Base-by-base conservation (phyloP, 2,113 vertebrate species). In the Cricetomys ansorgei region DNA sequence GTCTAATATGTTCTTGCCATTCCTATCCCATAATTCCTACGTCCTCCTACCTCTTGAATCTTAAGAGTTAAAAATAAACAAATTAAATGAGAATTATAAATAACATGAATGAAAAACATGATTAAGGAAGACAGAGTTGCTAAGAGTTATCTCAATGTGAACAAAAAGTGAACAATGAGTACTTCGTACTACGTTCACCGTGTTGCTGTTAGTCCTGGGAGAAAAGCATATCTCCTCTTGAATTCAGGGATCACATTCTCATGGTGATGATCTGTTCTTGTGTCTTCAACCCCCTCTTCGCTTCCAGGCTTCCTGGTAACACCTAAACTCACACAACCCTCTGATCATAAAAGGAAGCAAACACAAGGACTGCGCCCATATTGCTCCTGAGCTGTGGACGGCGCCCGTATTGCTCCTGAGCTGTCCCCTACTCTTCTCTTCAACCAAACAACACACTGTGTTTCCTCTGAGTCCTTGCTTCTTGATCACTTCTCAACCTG, bases 31-130 rank as follows among this genome's bases (percentile, higher is more conserved):
- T 69, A 53, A 34, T 64, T 84, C 29, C 40, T 57, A 80, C 37
- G 34, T 50, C 59, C 19, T 48, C 25, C 16, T 57, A 34, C 25
- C 19, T 64, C 45, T 48, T 50, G 37, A 57, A 62, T 29, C 10
- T 34, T 89, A 81, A 94, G n/a, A 94, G 55, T 69, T 34, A 70
- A 93, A 92, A 81, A 55, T n/a, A 88, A 86, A 92, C 27, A 83
- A 55, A 73, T 40, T 69, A 94, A 89, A 53, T 34, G 16, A 79
- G 55, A 92, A 29, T 57, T 94, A 53, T 53, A 84, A 92, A 76
- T 64, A 29, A 3, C 65, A 37, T 40, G 15, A 92, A 86, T 88
- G 29, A 67, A 79, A 43, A 84, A 50, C 62, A 70, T 40, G n/a
- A 50, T 31, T 50, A 43, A 31, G 27, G 57, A 81, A 8, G 23